Conservation (phyloP, 2,797 vertebrate species). For the Tinamus major region DNA sequence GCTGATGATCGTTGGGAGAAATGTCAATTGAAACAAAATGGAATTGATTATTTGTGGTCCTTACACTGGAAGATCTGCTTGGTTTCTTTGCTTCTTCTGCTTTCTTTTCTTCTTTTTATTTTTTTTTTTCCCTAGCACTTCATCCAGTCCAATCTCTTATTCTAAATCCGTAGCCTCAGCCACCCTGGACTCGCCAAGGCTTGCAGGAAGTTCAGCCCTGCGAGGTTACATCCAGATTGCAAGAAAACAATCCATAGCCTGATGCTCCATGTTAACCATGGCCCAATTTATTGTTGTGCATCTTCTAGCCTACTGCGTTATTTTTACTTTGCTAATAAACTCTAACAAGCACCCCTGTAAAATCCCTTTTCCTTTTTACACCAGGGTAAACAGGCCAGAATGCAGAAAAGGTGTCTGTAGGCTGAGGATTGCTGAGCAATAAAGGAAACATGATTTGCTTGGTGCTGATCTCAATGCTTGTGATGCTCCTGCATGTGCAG, state of each 20-base stretch:
- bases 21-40: background rate
- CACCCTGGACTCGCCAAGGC: background rate
- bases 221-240: background rate
- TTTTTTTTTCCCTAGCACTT: background rate
- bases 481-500: constrained; percentile 60
- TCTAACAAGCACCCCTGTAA: constrained; percentile 27
- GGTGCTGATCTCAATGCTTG: constrained; percentile 38
- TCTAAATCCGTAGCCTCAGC: background rate
- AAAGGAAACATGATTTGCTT: constrained; percentile 47
- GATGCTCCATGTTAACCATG: constrained; percentile 7
- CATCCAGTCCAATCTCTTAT: background rate
- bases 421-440: constrained; percentile 69
- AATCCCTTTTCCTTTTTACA: constrained; percentile 66
- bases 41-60: background rate
- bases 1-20: background rate
- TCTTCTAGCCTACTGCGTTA: constrained; percentile 39
- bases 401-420: background rate
- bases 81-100: constrained; percentile 13
- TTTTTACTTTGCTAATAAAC: constrained; percentile 44
- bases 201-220: background rate
- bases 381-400: constrained; percentile 50
- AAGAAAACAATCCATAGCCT: background rate
- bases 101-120: background rate
- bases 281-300: constrained; percentile 56
- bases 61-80: background rate